Evolutionary conservation across 2,888 invertebrate genomes (phyloP), one percentile per base, ranked within the genome.

Genomic region (Tromatobia lineatoria): DNA sequence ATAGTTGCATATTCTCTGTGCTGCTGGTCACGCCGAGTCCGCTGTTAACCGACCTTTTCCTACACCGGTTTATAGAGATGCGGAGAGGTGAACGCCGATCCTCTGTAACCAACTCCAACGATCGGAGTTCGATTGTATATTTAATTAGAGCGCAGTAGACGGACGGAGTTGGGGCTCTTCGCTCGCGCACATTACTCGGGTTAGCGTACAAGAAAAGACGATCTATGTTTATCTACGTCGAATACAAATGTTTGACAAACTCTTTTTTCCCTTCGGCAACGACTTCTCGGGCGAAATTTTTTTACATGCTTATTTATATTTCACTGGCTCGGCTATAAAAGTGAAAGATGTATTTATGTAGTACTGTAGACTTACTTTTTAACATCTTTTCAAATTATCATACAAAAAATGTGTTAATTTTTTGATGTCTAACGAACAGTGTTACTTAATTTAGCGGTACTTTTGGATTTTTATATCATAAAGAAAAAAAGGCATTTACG

Each of bases 111-210:
- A 70, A 52, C 71, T 73, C 67, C 23, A 69, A 57, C 25, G 69
- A 75, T 81, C 69, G 57, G 74, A n/a, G 47, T 80, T 80, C 74
- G 75, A 81, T 81, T 81, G 75, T 81, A 70, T 70, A 81, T 81
- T 81, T 70, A 81, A 81, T 81, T 81, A 69, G 45, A 61, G 61
- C 52, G 52, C 50, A 47, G 34, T 8, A 10, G 15, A 54, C 20
- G 20, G 29, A 34, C 64, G 34, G 34, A 78, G n/a, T 59, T 2
- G 11, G 25, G 34, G 18, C 10, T 25, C 15, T 57, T 15, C 11
- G 57, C 13, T 57, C 23, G 61, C 15, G 29, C 29, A 18, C 8
- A 34, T 15, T 61, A 34, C n/a, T 8, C 18, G 20, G 29, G 29
- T 45, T 25, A 20, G 23, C 25, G 29, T 29, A 3, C 7, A 15